A percentile compares a stretch with the other conserved stretches of the same genome.
Evolutionary conservation across 64 coral and sea anemone species (phyloP).

Genomic region (Montipora foliosa): DNA sequence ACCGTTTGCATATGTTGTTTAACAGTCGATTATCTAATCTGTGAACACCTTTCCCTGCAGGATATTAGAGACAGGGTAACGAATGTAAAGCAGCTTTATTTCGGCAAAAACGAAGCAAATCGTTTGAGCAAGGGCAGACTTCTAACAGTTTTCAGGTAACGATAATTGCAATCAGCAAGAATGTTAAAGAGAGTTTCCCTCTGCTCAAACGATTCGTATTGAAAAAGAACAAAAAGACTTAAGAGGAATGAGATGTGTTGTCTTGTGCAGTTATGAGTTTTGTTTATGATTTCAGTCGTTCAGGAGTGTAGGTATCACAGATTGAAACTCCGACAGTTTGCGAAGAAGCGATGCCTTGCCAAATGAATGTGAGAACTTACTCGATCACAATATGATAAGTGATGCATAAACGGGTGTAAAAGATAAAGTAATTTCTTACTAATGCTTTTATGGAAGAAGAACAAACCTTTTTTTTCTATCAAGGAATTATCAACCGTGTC

Average conservation of each 20-base stretch:
- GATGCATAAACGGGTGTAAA: no score
- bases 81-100: no score
- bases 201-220: background rate
- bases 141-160: background rate
- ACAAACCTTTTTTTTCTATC: background rate
- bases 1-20: no score
- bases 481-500: background rate
- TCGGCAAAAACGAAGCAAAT: no score
- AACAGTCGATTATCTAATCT: no score
- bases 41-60: no score
- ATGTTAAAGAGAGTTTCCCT: background rate
- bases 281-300: background rate
- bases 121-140: no score
- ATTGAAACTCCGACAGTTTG: background rate
- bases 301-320: background rate
- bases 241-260: background rate
- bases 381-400: no score
- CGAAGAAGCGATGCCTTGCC: no score
- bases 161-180: background rate
- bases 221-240: background rate
- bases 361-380: no score
- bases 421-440: background rate
- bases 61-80: no score
- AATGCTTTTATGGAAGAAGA: background rate
- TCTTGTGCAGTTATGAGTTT: no score